Evolutionary conservation across 35 echinoderm and acorn worm genomes (phyloP).

Genomic region (Heliocidaris erythrogramma): DNA sequence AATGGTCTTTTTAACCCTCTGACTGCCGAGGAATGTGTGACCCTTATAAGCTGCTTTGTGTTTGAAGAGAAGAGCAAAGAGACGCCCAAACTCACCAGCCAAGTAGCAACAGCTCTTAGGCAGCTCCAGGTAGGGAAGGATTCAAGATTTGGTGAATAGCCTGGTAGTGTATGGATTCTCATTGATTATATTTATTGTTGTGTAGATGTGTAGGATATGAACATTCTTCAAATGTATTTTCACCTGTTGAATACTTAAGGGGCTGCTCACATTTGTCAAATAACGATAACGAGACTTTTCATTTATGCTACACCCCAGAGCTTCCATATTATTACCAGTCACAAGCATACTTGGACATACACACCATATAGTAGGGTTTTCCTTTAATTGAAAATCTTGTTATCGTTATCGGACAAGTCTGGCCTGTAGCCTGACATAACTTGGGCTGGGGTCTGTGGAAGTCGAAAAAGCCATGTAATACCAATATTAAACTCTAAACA

Average conservation of each 20-base stretch:
- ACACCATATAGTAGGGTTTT: too few relatives aligned
- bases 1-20: conserved; percentile 93
- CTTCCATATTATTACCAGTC: too few relatives aligned
- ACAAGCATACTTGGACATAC: too few relatives aligned
- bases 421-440: too few relatives aligned
- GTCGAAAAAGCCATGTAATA: too few relatives aligned
- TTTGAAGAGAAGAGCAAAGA: conserved; percentile 93
- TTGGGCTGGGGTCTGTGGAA: too few relatives aligned
- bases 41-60: conserved; percentile 90
- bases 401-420: too few relatives aligned
- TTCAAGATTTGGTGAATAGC: neutral
- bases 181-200: neutral
- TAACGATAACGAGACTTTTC: too few relatives aligned
- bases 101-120: conserved; percentile 76
- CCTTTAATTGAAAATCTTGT: too few relatives aligned
- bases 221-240: neutral
- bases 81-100: conserved; percentile 73
- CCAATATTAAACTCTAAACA: too few relatives aligned
- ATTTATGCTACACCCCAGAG: too few relatives aligned
- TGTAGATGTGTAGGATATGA: neutral
- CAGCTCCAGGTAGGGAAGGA: conserved; percentile 85
- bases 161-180: neutral
- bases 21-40: conserved; percentile 74
- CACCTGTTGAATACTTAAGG: neutral
- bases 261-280: too few relatives aligned